These are phyloP conservation scores for Triplophysa yarkandensis DNA, from an alignment of 2,797 vertebrate species.

Conservation along the genomic window DNA sequence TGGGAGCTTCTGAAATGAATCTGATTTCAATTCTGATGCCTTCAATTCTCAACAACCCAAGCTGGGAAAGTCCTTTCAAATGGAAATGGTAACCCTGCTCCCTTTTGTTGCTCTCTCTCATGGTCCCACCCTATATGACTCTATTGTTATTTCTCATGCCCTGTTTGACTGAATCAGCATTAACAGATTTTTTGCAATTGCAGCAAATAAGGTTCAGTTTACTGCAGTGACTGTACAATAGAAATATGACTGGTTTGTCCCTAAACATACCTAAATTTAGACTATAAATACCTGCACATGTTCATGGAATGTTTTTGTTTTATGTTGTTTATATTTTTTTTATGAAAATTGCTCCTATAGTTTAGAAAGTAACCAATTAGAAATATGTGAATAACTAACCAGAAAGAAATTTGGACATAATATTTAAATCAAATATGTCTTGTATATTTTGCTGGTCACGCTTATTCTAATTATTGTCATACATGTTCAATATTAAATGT, in stretches of 20 bases:
- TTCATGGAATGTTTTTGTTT: too few species aligned
- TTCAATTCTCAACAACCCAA: slow-evolving; percentile 44
- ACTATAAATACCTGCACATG: not conserved
- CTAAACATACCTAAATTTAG: not conserved
- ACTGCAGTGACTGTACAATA: not conserved
- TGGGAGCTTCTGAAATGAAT: slow-evolving; percentile 44
- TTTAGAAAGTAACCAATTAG: too few species aligned
- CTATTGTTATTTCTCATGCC: slow-evolving; percentile 23
- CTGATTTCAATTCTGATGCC: slow-evolving; percentile 57
- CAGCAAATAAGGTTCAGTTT: not conserved
- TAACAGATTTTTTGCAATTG: not conserved
- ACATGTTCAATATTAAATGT: too few species aligned
- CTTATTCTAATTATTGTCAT: too few species aligned
- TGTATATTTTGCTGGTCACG: too few species aligned
- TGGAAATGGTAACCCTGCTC: slow-evolving; percentile 62
- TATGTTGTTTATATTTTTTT: too few species aligned
- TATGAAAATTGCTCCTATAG: too few species aligned
- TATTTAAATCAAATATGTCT: too few species aligned
- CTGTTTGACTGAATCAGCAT: not conserved
- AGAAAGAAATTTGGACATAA: too few species aligned
- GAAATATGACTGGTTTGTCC: not conserved
- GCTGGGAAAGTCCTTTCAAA: slow-evolving; percentile 62
- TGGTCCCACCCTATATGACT: slow-evolving; percentile 18
- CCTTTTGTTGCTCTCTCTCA: slow-evolving; percentile 34
- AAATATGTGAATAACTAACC: too few species aligned